These are phyloP conservation scores for Drosophila sulfurigaster DNA, from an alignment of 1,140 invertebrate genomes.

Conservation along the genomic window DNA sequence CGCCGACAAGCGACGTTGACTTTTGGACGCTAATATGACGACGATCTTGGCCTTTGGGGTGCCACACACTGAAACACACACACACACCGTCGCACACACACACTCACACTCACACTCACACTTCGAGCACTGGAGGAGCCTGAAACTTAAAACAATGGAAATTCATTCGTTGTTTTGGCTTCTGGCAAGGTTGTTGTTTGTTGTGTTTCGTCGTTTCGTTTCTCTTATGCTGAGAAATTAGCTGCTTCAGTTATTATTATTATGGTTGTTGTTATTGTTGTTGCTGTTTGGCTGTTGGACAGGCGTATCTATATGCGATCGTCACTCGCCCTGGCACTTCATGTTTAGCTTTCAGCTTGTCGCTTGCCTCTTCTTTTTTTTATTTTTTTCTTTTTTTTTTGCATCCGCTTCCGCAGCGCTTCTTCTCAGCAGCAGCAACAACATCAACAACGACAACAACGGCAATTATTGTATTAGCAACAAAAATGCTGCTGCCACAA, in stretches of 20 bases:
- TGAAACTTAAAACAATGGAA: slow-evolving; percentile 77
- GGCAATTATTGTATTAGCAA: slow-evolving; percentile 75
- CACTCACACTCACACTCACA: slow-evolving; percentile 1
- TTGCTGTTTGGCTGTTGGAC: slow-evolving; percentile 43
- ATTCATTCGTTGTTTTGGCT: slow-evolving; percentile 72
- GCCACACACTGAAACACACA: slow-evolving; percentile 45
- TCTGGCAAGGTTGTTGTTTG: slow-evolving; percentile 71
- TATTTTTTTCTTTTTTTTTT: slow-evolving; percentile 45
- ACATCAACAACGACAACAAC: slow-evolving; percentile 36
- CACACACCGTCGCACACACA: slow-evolving; percentile 27
- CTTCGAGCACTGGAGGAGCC: slow-evolving; percentile 40
- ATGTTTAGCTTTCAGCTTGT: slow-evolving; percentile 76
- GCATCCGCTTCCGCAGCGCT: slow-evolving; percentile 75
- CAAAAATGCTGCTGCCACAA: slow-evolving; percentile 56
- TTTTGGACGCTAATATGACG: slow-evolving; percentile 81
- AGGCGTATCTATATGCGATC: slow-evolving; percentile 76
- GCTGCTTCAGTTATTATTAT: slow-evolving; percentile 80
- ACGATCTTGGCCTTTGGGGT: slow-evolving; percentile 81
- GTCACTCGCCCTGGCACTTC: slow-evolving; percentile 76
- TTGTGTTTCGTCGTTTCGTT: slow-evolving; percentile 23
- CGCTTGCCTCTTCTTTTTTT: slow-evolving; percentile 17
- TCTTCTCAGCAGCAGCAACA: slow-evolving; percentile 38
- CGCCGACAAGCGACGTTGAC: slow-evolving; percentile 75
- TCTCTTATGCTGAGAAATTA: slow-evolving; percentile 74
- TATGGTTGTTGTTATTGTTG: slow-evolving; percentile 44